Percentiles rank a stretch among this genome's conserved stretches.
These are phyloP conservation scores for Nannospalax galili DNA, from an alignment of 2,113 vertebrate species.

Conservation along the genomic window DNA sequence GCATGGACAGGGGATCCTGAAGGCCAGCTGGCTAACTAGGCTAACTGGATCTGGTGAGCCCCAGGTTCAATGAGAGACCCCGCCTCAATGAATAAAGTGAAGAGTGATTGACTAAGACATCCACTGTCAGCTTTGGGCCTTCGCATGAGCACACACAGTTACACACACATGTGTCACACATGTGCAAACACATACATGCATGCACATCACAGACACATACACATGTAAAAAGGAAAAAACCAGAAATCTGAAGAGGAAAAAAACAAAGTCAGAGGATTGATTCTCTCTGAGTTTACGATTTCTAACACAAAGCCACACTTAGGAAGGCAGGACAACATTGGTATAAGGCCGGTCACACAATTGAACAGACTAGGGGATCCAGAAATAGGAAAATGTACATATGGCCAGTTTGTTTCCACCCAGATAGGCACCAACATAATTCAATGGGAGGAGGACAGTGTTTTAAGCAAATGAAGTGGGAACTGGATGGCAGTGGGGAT, in stretches of 20 bases:
- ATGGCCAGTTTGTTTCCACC: neutral
- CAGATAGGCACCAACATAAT: constrained; percentile 4
- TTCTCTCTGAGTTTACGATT: constrained; percentile 16
- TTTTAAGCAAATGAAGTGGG: constrained; percentile 11
- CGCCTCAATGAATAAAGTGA: neutral
- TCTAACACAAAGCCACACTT: neutral
- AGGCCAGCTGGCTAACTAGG: neutral
- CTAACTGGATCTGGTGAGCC: neutral
- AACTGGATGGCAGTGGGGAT: neutral
- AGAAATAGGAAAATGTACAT: neutral
- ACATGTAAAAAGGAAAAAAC: neutral
- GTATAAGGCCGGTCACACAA: neutral
- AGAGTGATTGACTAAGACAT: neutral
- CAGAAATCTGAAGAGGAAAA: neutral
- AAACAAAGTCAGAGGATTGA: constrained; percentile 3
- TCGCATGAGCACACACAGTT: neutral
- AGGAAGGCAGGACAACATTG: neutral
- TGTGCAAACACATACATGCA: neutral
- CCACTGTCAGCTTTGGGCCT: no score
- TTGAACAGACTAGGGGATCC: neutral
- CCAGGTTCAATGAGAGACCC: neutral
- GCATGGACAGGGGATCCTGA: neutral
- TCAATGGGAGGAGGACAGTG: neutral
- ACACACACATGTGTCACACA: neutral
- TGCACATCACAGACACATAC: no score